Evolutionary conservation across 2,113 vertebrate genomes (phyloP), one percentile per base, ranked within the genome.

Genomic region (Dicerorhinus sumatrensis): DNA sequence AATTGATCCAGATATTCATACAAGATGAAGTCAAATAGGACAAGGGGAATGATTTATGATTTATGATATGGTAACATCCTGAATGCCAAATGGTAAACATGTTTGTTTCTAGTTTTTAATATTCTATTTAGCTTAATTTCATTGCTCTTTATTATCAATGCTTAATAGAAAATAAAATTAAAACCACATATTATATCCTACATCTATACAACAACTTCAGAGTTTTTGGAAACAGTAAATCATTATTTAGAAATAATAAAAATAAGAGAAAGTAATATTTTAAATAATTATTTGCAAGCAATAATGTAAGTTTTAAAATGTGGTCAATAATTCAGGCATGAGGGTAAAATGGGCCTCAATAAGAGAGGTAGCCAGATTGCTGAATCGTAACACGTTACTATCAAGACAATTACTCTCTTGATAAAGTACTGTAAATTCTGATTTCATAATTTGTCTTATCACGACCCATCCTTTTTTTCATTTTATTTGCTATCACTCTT

Each of bases 181-280:
- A 91, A 96, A 48, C 9, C 2, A 48, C 13, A n/a, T 46, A 46
- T 63, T 67, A 21, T 42, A 20, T 12, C 11, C 4, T 51, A 17
- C 84, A 62, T 62, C 12, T 89, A 25, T 72, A 56, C 87, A 63
- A 48, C 4, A 93, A 29, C 3, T 2, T 54, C 48, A 76, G 2
- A 80, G 21, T 62, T 27, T 79, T 93, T 27, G 2, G n/a, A 73
- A 73, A 48, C 58, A 76, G 3, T 33, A 67, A 89, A 58, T 1
- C 8, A 62, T 70, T 72, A 84, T 83, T 62, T 93, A 69, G 18
- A 97, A 93, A 39, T 88, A 58, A 75, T 91, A 95, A 86, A 86
- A 83, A 60, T 65, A 76, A 48, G 36, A 46, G 3, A 69, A 51
- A 87, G 1, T 58, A 54, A 76, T n/a, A 94, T 51, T 91, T 73